Base-by-base conservation (phyloP, 2,113 vertebrate species). In the Crotalus helleri region DNA sequence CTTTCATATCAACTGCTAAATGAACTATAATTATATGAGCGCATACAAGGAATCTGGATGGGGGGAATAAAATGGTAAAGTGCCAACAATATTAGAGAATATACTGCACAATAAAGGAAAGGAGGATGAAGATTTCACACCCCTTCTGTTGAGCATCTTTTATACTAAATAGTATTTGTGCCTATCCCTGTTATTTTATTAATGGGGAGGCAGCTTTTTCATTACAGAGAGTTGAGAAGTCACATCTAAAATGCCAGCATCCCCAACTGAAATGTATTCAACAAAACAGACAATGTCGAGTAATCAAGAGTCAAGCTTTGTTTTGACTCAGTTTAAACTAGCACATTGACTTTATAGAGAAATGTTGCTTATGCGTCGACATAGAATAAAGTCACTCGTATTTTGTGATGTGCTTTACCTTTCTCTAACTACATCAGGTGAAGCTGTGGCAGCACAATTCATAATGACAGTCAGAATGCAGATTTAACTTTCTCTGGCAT, bases 11-110 rank as follows among this genome's bases (percentile, higher is more conserved):
- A 90, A 58, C 57, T 85, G 53, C 46, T 93, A 90, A 96, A 96
- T 96, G 97, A 97, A 97, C 97, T 97, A 94, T 96, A 98, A 92
- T 88, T 92, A 92, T 92, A 59, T 88, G 85, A 92, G 88, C n/a
- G 54, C 55, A 90, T 57, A 90, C 44, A 64, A 39, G 74, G 92
- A 93, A 90, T 54, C 59, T 55, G 57, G 90, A 23, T 33, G 49
- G 44, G 44, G 21, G 51, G 58, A 86, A 39, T 53, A 59, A 29
- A 39, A 39, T 58, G n/a, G 23, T 64, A 61, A 90, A 7, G 54
- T 85, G 39, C 55, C 87, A 93, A 90, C 46, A 58, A 61, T 11
- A 33, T 69, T 54, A 54, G 64, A 92, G 57, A 23, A 17, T n/a
- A 49, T 90, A 59, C 44, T 10, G 53, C 44, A 90, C 33, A 92